Percentiles rank a stretch among this genome's conserved stretches.
These are phyloP conservation scores for Amphimedon queenslandica DNA, from an alignment of 37 sponge, comb jelly and placozoan species.

Conservation along the genomic window DNA sequence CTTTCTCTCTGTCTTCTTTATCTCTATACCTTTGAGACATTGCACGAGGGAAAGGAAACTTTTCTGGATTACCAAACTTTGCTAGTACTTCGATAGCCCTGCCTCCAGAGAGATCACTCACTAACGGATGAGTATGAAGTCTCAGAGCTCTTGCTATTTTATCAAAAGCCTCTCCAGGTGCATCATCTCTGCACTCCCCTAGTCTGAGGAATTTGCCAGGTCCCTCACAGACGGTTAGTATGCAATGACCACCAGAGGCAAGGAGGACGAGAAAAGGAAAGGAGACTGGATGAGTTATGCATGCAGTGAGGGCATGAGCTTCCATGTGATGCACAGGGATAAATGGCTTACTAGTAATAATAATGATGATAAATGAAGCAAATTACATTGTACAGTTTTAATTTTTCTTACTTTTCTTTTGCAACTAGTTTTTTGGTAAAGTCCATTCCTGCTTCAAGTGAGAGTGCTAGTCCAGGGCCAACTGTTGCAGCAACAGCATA, in stretches of 20 bases:
- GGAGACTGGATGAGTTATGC: slow-evolving; percentile 35
- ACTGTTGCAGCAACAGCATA: slow-evolving; percentile 63
- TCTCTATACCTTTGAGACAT: slow-evolving; percentile 28
- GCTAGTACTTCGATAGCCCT: slow-evolving; percentile 70
- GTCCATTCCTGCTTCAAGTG: slow-evolving; percentile 48
- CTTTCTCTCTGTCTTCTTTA: no score
- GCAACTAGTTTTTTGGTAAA: no score
- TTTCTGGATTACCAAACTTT: slow-evolving; percentile 25
- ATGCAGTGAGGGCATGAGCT: slow-evolving; percentile 75
- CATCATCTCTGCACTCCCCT: slow-evolving; percentile 50
- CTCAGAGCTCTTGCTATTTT: slow-evolving; percentile 47
- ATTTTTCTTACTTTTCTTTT: no score
- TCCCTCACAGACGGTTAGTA: slow-evolving; percentile 46
- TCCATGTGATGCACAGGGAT: slow-evolving; percentile 84
- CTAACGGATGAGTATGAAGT: slow-evolving; percentile 48
- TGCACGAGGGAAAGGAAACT: slow-evolving; percentile 18
- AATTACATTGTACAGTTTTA: neutral
- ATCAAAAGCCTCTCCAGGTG: slow-evolving; percentile 74
- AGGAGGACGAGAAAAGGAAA: slow-evolving; percentile 85
- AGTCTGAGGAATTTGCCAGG: slow-evolving; percentile 32
- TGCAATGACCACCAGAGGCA: slow-evolving; percentile 84
- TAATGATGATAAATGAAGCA: neutral
- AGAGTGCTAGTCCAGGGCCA: slow-evolving; percentile 74
- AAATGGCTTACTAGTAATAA: slow-evolving; percentile 52
- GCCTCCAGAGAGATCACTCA: slow-evolving; percentile 55